These are phyloP conservation scores for Dipodomys merriami DNA, from an alignment of 2,113 vertebrate genomes.

Conservation along the genomic window DNA sequence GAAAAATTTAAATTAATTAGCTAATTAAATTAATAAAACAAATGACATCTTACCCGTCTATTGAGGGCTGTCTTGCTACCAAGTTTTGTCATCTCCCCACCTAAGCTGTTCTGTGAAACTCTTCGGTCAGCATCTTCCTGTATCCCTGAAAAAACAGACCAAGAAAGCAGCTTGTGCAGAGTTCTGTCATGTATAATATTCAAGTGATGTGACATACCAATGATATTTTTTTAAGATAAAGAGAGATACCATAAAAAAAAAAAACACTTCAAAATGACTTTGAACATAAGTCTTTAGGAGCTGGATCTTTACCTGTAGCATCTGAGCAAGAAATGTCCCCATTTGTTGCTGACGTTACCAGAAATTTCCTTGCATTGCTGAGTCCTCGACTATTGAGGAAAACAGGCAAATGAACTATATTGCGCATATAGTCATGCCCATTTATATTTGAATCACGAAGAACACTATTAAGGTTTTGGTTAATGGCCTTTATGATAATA, in stretches of 20 bases:
- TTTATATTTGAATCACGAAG: slow-evolving; percentile 99
- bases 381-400: slow-evolving; percentile 98
- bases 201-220: background rate
- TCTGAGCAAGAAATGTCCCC: slow-evolving; percentile 90
- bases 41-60: slow-evolving; percentile 90
- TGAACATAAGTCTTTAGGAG: background rate
- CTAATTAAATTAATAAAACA: background rate
- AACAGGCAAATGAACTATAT: slow-evolving; percentile 97
- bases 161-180: background rate
- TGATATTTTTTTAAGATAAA: background rate
- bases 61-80: slow-evolving; percentile 96
- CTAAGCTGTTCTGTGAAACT: slow-evolving; percentile 93
- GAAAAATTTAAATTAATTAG: background rate
- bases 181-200: background rate
- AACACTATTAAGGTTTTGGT: slow-evolving; percentile 99
- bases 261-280: background rate
- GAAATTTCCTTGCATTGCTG: slow-evolving; percentile 91
- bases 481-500: slow-evolving; percentile 99
- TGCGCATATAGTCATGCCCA: slow-evolving; percentile 98
- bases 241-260: background rate
- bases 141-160: slow-evolving; percentile 83
- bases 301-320: slow-evolving; percentile 79
- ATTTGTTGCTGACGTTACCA: slow-evolving; percentile 88
- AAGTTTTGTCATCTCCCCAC: slow-evolving; percentile 92
- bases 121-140: slow-evolving; percentile 94